Base-by-base conservation (phyloP, 1,140 invertebrate species). In the Papilio dardanus region DNA sequence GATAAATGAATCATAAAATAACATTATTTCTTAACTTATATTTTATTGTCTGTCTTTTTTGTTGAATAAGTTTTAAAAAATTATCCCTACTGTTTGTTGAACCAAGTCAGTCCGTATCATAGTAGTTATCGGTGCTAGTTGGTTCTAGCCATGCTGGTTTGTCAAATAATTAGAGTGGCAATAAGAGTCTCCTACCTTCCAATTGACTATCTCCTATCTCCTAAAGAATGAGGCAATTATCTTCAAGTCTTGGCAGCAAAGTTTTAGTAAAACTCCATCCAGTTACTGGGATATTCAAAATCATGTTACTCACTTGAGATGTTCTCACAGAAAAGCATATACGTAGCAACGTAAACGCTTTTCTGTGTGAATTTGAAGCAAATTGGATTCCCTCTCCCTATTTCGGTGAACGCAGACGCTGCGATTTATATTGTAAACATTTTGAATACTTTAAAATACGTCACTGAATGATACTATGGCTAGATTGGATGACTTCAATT, bases 351-450 rank as follows among this genome's bases (percentile, higher is more conserved):
- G 50, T 54, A 62, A 28, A 58, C 54, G 21, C 24, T 62, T 62
- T 62, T 62, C 54, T 62, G 54, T 62, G 54, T 62, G 30, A 62
- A 62, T 62, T 62, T 62, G 10, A 28, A 62, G 24, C 21, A 62
- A 28, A 62, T 62, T 62, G 54, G 24, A 62, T 28, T 58, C 54
- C 8, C 1, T 21, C 54, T 28, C 12, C 24, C 24, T 28, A 62
- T 54, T 28, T 62, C 1, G 24, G 24, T 28, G 3, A 54, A 24
- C 54, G 10, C 3, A 12, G 24, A 62, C 54, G 24, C 12, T 62
- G 50, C 7, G 42, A 46, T 46, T 62, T 62, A 14, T 62, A 0
- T 62, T 62, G 30, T 30, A 54, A 54, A 46, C 5, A 4, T 19
- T n/a, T n/a, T n/a, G 10, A 3, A 54, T 28, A 54, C 19, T 24